Percentiles rank a stretch among this genome's conserved stretches.
These are phyloP conservation scores for Cyprinella venusta DNA, from an alignment of 2,797 vertebrate species.

Conservation along the genomic window DNA sequence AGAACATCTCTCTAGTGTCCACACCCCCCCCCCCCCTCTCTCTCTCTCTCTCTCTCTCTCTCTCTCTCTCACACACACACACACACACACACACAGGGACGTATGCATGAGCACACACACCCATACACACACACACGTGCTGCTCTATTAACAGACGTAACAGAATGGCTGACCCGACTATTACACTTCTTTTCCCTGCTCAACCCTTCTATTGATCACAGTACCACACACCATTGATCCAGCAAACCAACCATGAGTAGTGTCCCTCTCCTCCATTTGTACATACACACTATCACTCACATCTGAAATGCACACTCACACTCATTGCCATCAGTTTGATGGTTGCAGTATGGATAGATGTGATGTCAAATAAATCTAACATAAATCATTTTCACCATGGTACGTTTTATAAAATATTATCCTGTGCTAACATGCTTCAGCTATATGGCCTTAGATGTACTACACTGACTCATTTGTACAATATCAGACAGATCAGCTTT, in stretches of 20 bases:
- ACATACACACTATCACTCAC: not conserved
- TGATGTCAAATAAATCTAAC: not conserved
- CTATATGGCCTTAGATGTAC: not conserved
- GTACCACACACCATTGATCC: slow-evolving; percentile 83
- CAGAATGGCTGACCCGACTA: slow-evolving; percentile 75
- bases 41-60: too few relatives aligned
- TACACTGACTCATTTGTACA: not conserved
- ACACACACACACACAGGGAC: not conserved
- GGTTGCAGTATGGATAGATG: not conserved
- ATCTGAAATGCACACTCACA: slow-evolving; percentile 57
- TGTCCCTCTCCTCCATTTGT: not conserved
- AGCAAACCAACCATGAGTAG: slow-evolving; percentile 84
- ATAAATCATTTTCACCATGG: not conserved
- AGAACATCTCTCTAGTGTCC: not conserved
- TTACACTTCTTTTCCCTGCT: slow-evolving; percentile 75
- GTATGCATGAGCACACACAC: not conserved
- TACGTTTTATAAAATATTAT: not conserved
- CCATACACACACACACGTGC: not conserved
- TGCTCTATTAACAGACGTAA: slow-evolving; percentile 77
- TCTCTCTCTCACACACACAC: too few relatives aligned
- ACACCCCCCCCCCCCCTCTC: too few relatives aligned
- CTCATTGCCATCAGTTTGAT: slow-evolving; percentile 29
- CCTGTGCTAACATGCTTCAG: not conserved
- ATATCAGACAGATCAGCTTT: not conserved
- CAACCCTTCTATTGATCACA: slow-evolving; percentile 83